A percentile compares a stretch with the other conserved stretches of the same genome.
Conservation (phyloP, 1,140 invertebrate species). For the Homarus americanus region DNA sequence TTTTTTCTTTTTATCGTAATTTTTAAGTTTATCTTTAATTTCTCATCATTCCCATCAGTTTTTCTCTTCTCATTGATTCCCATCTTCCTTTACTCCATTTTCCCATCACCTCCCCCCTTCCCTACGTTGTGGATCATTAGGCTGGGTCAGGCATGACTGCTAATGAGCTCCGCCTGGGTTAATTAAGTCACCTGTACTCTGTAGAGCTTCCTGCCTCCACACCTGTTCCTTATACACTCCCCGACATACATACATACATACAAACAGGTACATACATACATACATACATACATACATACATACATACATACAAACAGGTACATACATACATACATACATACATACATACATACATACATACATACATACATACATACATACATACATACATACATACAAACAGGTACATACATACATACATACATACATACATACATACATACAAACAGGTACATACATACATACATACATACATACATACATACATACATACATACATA, state of each 20-base stretch:
- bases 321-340: background rate
- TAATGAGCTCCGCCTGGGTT: too few relatives aligned
- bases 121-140: too few relatives aligned
- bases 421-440: background rate
- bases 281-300: background rate
- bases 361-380: background rate
- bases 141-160: too few relatives aligned
- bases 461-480: background rate
- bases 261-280: background rate
- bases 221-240: background rate
- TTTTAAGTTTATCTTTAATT: too few relatives aligned
- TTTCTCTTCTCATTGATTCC: too few relatives aligned
- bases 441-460: background rate
- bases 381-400: background rate
- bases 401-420: background rate
- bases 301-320: background rate
- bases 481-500: too few relatives aligned
- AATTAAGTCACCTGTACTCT: too few relatives aligned
- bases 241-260: background rate
- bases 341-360: background rate
- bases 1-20: too few relatives aligned
- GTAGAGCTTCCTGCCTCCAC: too few relatives aligned
- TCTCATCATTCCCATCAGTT: too few relatives aligned
- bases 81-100: too few relatives aligned
- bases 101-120: too few relatives aligned